A percentile compares a stretch with the other conserved stretches of the same genome.
phyloP scores from a whole-genome alignment of 64 coral and sea anemone species.

The Anthopleura sola region DNA sequence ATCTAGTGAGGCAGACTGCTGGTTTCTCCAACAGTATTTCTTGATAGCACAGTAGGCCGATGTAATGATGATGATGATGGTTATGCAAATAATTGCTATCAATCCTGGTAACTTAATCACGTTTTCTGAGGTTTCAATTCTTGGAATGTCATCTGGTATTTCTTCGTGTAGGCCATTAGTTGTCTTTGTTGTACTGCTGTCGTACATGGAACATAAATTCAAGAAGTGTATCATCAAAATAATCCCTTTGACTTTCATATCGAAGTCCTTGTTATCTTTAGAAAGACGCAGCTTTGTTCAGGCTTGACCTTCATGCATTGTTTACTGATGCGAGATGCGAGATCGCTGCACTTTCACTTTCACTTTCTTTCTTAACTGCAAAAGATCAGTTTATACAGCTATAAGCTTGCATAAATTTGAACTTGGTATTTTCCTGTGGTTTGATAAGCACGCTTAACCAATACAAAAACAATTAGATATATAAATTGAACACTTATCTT shows the following conservation, averaged over 20 bases:
- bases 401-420: not conserved
- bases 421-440: not conserved
- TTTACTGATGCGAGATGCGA: not conserved
- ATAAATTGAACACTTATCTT: not conserved
- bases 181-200: not conserved
- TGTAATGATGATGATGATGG: not conserved
- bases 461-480: not conserved
- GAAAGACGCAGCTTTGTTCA: not conserved
- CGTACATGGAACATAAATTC: not conserved
- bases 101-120: not conserved
- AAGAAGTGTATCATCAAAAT: not conserved
- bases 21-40: not conserved
- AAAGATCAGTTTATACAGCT: not conserved
- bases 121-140: not conserved
- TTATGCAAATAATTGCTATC: not conserved
- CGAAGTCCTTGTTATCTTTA: not conserved
- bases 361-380: not conserved
- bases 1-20: not conserved
- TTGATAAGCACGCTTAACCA: not conserved
- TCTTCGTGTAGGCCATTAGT: not conserved
- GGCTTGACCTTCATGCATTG: not conserved
- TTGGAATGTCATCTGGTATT: not conserved
- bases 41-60: not conserved
- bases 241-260: not conserved
- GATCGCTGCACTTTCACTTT: not conserved